Conservation (phyloP, 2,113 vertebrate genomes). For the Isichthys henryi region DNA sequence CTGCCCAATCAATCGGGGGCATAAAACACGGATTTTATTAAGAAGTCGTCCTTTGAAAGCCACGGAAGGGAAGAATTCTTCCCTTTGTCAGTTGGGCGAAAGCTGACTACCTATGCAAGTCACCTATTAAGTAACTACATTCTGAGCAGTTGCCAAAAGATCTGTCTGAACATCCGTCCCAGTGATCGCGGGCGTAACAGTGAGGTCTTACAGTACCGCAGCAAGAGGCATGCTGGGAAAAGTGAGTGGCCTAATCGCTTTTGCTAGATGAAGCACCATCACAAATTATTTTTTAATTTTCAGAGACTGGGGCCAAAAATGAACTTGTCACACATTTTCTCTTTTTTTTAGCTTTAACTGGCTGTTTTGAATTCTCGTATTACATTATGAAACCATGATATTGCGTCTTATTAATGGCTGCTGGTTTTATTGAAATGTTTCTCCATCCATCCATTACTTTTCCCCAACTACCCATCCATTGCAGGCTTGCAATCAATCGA, state of each 20-base stretch:
- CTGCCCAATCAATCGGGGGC: not conserved
- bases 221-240: not conserved
- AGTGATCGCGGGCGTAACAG: not conserved
- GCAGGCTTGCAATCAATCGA: not conserved
- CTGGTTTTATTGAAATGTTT: not conserved
- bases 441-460: not conserved
- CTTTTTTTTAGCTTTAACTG: not conserved
- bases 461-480: not conserved
- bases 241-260: not conserved
- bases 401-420: not conserved
- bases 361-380: not conserved
- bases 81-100: not conserved
- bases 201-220: not conserved
- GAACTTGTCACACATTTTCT: not conserved
- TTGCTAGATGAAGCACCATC: not conserved
- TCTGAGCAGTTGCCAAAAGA: not conserved
- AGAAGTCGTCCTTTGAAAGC: not conserved
- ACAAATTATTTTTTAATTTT: not conserved
- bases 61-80: not conserved
- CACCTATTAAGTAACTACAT: not conserved
- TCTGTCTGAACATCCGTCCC: not conserved
- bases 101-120: not conserved
- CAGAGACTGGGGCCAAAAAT: not conserved
- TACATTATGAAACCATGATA: not conserved
- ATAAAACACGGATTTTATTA: not conserved